A percentile compares a stretch with the other conserved stretches of the same genome.
Conservation (phyloP, 2,797 vertebrate species). For the Propithecus deckenii region DNA sequence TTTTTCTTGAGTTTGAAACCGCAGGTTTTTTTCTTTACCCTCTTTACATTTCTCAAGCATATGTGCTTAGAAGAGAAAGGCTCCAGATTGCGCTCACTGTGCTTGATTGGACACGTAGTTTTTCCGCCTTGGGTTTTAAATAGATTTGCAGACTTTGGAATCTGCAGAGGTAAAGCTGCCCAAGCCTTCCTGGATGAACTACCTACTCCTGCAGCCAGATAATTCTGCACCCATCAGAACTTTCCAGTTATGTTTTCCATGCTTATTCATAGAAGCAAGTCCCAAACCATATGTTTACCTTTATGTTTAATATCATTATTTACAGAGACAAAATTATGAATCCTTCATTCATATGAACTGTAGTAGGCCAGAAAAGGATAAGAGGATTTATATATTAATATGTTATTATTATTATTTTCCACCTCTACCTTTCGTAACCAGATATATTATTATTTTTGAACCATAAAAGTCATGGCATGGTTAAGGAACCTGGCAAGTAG, state of each 20-base stretch:
- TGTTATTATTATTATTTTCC: neutral
- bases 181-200: neutral
- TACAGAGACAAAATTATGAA: slow-evolving; percentile 12
- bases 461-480: neutral
- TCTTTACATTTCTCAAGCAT: slow-evolving; percentile 38
- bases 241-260: neutral
- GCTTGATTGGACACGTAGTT: neutral
- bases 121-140: slow-evolving; percentile 35
- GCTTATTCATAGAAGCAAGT: neutral
- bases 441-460: neutral
- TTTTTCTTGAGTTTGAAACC: slow-evolving; percentile 31
- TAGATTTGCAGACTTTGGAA: slow-evolving; percentile 48
- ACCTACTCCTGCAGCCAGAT: neutral
- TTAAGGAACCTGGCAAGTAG: neutral
- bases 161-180: neutral
- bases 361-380: neutral
- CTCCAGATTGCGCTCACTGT: neutral
- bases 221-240: neutral
- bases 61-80: slow-evolving; percentile 37
- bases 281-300: neutral
- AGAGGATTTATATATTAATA: neutral
- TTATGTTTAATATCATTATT: slow-evolving; percentile 25
- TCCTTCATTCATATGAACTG: neutral
- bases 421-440: neutral
- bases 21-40: neutral